Evolutionary conservation across 2,797 vertebrate species (phyloP).

Genomic region (Brotula barbata): DNA sequence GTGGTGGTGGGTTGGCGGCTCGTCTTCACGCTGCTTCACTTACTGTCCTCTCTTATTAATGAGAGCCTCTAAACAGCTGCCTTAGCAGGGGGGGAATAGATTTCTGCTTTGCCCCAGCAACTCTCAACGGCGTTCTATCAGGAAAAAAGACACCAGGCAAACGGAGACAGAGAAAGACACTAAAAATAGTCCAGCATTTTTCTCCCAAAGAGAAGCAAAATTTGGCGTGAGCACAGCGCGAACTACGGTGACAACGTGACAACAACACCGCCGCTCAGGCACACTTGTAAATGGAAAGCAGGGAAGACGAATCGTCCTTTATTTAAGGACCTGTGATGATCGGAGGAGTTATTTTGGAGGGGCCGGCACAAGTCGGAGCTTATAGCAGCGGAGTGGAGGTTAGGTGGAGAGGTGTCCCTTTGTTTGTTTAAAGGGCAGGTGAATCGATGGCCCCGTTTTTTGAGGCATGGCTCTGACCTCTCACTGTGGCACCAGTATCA

Average conservation of each 20-base stretch:
- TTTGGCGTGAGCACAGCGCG: slow-evolving; percentile 10
- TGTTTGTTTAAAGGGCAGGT: slow-evolving; percentile 81
- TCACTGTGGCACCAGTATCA: slow-evolving; percentile 76
- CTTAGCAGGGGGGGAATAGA: slow-evolving; percentile 62
- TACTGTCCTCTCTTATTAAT: slow-evolving; percentile 65
- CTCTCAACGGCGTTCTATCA: slow-evolving; percentile 49
- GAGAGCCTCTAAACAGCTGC: slow-evolving; percentile 63
- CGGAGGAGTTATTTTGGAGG: slow-evolving; percentile 49
- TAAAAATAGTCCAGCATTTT: slow-evolving; percentile 47
- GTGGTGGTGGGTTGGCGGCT: slow-evolving; percentile 1
- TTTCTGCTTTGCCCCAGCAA: slow-evolving; percentile 57
- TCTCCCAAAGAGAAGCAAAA: slow-evolving; percentile 20
- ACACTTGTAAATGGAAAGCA: slow-evolving; percentile 3
- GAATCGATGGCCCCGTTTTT: slow-evolving; percentile 76
- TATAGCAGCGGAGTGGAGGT: slow-evolving; percentile 32
- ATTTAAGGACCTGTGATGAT: slow-evolving; percentile 14
- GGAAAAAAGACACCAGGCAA: slow-evolving; percentile 52
- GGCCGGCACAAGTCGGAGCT: slow-evolving; percentile 46
- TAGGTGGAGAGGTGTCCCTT: slow-evolving; percentile 67
- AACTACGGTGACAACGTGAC: slow-evolving; percentile 15
- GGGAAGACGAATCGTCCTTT: neutral
- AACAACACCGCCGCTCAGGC: slow-evolving; percentile 11
- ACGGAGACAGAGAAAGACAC: slow-evolving; percentile 58
- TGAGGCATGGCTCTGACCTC: slow-evolving; percentile 80
- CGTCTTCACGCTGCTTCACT: slow-evolving; percentile 49